Conservation (phyloP, 1,140 invertebrate genomes). For the Drosophila repleta region DNA sequence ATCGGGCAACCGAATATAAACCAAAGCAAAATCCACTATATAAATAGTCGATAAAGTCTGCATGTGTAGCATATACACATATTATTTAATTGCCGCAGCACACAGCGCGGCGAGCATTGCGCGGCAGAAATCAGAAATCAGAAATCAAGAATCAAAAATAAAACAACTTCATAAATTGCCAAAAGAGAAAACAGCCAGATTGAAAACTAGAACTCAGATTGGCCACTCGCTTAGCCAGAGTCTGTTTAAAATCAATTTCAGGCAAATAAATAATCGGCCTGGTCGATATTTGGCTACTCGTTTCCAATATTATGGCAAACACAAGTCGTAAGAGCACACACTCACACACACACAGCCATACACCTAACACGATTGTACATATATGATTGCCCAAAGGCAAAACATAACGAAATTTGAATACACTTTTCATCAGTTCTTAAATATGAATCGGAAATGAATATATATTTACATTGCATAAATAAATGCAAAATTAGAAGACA, state of each 20-base stretch:
- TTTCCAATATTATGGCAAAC: conserved; percentile 44
- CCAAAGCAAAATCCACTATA: not conserved
- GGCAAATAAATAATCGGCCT: conserved; percentile 65
- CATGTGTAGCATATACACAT: not conserved
- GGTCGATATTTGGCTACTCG: conserved; percentile 27
- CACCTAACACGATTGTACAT: too few relatives aligned
- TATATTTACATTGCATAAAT: too few relatives aligned
- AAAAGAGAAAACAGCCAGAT: conserved; percentile 7
- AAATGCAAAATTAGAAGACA: too few relatives aligned
- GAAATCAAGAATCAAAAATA: too few relatives aligned
- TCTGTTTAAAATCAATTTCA: conserved; percentile 72
- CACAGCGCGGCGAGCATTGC: not conserved
- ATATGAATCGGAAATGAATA: not conserved
- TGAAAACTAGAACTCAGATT: conserved; percentile 17
- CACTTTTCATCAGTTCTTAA: not conserved
- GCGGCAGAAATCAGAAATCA: not conserved
- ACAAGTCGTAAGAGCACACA: conserved; percentile 5
- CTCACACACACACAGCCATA: not conserved
- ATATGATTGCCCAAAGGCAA: not conserved
- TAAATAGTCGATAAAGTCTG: not conserved
- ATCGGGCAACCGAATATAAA: conserved; percentile 12
- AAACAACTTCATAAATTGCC: conserved; percentile 37
- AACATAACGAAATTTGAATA: conserved; percentile 5
- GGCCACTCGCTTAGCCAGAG: conserved; percentile 10
- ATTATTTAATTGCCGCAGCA: conserved; percentile 2